Evolutionary conservation across 64 coral and sea anemone species (phyloP).

Genomic region (Actinia equina): DNA sequence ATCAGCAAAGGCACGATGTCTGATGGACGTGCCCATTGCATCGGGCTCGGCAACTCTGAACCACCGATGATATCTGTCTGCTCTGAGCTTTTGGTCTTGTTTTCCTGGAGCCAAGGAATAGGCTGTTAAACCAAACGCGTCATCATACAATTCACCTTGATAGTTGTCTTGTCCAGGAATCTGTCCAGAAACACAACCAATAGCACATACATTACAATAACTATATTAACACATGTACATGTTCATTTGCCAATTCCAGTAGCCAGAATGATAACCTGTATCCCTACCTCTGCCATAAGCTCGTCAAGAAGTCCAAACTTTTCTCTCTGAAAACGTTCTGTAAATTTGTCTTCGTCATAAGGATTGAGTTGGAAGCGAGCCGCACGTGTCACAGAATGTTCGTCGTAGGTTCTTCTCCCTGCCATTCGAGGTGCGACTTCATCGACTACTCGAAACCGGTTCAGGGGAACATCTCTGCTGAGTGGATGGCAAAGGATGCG

Average conservation of each 20-base stretch:
- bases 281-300: conserved; percentile 47
- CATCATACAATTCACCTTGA: conserved; percentile 36
- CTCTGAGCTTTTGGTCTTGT: conserved; percentile 34
- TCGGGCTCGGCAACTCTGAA: conserved; percentile 43
- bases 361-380: conserved; percentile 73
- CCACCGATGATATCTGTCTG: conserved; percentile 62
- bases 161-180: conserved; percentile 81
- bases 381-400: conserved; percentile 32
- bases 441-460: conserved; percentile 62
- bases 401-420: conserved; percentile 3
- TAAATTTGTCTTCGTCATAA: conserved; percentile 40
- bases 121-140: conserved; percentile 46
- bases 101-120: conserved; percentile 47
- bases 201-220: background rate
- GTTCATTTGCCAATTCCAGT: too few species aligned
- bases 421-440: conserved; percentile 44
- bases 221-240: background rate
- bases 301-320: conserved; percentile 48
- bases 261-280: too few species aligned
- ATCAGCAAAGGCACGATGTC: conserved; percentile 67
- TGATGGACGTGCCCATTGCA: conserved; percentile 46
- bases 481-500: conserved; percentile 71
- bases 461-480: conserved; percentile 43
- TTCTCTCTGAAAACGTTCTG: conserved; percentile 5
- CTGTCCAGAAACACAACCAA: background rate